A percentile compares a stretch with the other conserved stretches of the same genome.
These are phyloP conservation scores for Rallus crepitans DNA, from an alignment of 2,797 vertebrate species.

Conservation along the genomic window DNA sequence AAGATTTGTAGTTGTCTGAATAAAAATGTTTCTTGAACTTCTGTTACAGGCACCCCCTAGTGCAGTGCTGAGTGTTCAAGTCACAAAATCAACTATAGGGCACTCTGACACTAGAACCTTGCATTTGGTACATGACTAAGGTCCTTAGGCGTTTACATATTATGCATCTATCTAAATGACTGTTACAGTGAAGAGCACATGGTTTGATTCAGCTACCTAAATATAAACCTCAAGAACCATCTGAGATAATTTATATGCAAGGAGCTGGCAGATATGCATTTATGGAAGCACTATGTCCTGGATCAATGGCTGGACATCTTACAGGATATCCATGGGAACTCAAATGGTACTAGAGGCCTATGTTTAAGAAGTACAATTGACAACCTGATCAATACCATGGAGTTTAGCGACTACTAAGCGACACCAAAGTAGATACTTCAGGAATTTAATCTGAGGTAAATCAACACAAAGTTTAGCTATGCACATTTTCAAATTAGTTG, in stretches of 20 bases:
- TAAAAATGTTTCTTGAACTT: neutral
- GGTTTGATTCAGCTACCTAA: neutral
- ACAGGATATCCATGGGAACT: neutral
- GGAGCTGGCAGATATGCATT: neutral
- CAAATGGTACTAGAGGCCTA: neutral
- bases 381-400: neutral
- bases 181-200: neutral
- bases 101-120: neutral
- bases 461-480: neutral
- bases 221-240: neutral
- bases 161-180: neutral
- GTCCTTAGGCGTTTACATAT: neutral
- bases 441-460: neutral
- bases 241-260: neutral
- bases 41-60: neutral
- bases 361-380: neutral
- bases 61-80: neutral
- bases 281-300: neutral
- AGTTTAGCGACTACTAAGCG: neutral
- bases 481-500: neutral
- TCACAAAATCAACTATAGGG: neutral
- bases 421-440: neutral
- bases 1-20: neutral
- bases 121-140: neutral
- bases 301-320: neutral